Conservation (phyloP, 37 sponge, comb jelly and placozoan genomes). For the Theonella swinhoei region DNA sequence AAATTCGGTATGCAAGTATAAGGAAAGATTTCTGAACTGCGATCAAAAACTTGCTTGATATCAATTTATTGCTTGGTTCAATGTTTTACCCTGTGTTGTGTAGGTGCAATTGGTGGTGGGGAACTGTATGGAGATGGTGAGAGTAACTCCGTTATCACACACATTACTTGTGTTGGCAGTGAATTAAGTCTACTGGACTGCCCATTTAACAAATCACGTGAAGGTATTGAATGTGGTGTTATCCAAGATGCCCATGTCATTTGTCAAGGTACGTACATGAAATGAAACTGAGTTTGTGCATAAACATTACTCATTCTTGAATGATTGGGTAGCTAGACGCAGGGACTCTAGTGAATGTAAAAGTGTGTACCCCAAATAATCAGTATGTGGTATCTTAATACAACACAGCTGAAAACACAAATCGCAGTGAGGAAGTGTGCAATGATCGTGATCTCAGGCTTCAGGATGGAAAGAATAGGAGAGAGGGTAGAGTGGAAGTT, state of each 20-base stretch:
- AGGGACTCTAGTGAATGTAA: too few species aligned
- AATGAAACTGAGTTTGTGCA: too few species aligned
- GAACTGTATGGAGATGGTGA: not conserved
- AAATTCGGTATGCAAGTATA: too few species aligned
- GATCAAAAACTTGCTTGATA: too few species aligned
- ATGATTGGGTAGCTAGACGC: too few species aligned
- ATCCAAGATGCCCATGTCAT: slow-evolving; percentile 9
- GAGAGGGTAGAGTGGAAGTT: slow-evolving; percentile 35
- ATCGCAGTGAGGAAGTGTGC: not conserved
- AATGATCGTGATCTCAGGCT: slow-evolving; percentile 12
- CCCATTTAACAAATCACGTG: not conserved
- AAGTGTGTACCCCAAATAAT: not conserved
- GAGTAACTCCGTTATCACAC: not conserved
- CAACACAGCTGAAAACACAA: not conserved
- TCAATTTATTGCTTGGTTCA: too few species aligned
- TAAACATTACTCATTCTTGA: too few species aligned
- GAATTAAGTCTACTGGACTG: slow-evolving; percentile 10
- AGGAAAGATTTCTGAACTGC: too few species aligned
- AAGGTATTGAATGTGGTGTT: not conserved
- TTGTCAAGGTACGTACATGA: slow-evolving; percentile 52
- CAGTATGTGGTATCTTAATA: not conserved
- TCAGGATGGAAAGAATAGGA: slow-evolving; percentile 2
- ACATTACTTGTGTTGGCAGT: slow-evolving; percentile 3
- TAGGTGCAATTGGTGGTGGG: not conserved
- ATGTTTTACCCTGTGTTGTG: too few species aligned